Base-by-base conservation (phyloP, 2,888 invertebrate species). In the Allophyes oxyacanthae region DNA sequence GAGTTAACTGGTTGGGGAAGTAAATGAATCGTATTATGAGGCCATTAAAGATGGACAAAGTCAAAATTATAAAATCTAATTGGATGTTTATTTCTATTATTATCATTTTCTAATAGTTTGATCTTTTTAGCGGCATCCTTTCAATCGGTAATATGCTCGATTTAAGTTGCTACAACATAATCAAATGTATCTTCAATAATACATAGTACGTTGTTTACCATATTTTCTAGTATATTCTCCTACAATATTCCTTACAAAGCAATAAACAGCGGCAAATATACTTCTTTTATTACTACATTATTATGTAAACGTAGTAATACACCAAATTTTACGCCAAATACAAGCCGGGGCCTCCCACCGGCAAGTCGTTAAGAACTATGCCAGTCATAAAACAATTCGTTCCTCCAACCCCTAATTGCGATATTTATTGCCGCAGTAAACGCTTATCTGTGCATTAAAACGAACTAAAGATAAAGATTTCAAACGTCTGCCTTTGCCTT, bases 341-440 rank as follows among this genome's bases (percentile, higher is more conserved):
- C 50, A 62, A 46, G 42, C 40, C 46, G 51, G 41, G 64, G 60
- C 74, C 64, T 69, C 72, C 67, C 64, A 75, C 68, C 25, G 50
- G 45, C 56, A 69, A 77, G 68, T 74, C 72, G 60, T 74, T 71
- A 64, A 67, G 62, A 74, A 72, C 73, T 73, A 64, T 61, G 57
- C 65, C 62, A 55, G 61, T 74, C 75, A 79, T 84, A 85, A 84
- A 87, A 78, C 72, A 73, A 76, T 79, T 78, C 70, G 67, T 64
- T 63, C 75, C 76, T 63, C 64, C 58, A 75, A 75, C 77, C 84
- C 79, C 83, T 86, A 86, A 87, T 86, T 87, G 85, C 79, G 46
- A 77, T 83, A 84, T 87, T 87, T 86, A 87, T 83, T 71, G 77
- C 63, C 62, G 68, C 66, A 73, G 78, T 87, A 80, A 86, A 87